phyloP scores from a whole-genome alignment of 2,888 invertebrate genomes.

The Andrena dorsata region DNA sequence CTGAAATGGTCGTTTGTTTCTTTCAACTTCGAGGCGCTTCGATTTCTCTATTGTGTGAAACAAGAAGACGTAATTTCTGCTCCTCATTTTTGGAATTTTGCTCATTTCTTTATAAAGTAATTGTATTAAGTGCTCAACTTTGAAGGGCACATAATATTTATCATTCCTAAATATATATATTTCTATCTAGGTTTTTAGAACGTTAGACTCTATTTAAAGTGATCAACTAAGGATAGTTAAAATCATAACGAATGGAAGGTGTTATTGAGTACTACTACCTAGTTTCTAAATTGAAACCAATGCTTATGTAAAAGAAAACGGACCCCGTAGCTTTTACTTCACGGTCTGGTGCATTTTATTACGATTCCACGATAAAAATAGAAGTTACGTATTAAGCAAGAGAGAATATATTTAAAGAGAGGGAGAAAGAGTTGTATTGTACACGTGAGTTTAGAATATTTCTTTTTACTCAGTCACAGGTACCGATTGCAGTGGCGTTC shows the following conservation, averaged over 20 bases:
- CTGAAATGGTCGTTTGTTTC: background rate
- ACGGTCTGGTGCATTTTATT: background rate
- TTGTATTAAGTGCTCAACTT: too few species aligned
- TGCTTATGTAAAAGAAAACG: background rate
- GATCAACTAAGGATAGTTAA: too few species aligned
- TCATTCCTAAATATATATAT: too few species aligned
- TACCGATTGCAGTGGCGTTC: background rate
- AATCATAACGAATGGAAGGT: background rate
- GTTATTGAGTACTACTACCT: background rate
- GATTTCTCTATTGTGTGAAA: background rate
- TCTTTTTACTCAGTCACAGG: background rate
- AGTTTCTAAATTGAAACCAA: background rate
- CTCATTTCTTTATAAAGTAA: too few species aligned
- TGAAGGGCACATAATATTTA: too few species aligned
- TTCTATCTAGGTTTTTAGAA: too few species aligned
- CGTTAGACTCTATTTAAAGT: too few species aligned
- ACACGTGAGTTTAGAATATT: background rate
- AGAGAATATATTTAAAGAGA: background rate
- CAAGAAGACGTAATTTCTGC: too few species aligned
- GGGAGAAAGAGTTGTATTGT: background rate
- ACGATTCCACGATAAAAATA: background rate
- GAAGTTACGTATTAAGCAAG: background rate
- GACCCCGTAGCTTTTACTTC: background rate
- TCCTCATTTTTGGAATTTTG: too few species aligned
- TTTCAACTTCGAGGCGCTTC: background rate